These are phyloP conservation scores for Athene cunicularia DNA, from an alignment of 2,113 vertebrate species.

Conservation along the genomic window DNA sequence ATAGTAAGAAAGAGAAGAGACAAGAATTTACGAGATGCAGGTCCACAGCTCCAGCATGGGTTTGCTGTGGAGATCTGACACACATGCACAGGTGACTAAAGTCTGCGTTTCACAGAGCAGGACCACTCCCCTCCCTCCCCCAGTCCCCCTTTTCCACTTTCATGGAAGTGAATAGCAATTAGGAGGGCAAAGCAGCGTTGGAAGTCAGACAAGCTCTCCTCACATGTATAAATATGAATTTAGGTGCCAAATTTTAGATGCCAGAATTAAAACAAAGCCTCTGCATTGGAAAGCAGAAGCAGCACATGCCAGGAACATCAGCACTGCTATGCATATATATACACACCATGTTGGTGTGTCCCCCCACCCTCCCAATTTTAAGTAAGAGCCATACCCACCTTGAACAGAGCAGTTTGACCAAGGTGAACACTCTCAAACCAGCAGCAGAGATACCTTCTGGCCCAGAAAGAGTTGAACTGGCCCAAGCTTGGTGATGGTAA, in stretches of 20 bases:
- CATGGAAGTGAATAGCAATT: background rate
- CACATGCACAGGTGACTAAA: accelerated
- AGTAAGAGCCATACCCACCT: background rate
- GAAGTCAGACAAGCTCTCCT: background rate
- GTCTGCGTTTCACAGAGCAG: background rate
- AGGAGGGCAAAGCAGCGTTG: background rate
- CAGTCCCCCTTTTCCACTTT: background rate
- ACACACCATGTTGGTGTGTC: accelerated
- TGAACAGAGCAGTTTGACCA: accelerated
- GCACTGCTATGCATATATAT: accelerated
- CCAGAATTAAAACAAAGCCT: background rate
- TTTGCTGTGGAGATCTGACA: background rate
- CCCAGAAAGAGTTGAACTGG: background rate
- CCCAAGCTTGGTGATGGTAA: background rate
- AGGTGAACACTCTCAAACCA: background rate
- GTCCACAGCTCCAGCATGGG: background rate
- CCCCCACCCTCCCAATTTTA: background rate
- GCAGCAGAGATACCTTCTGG: background rate
- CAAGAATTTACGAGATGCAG: background rate
- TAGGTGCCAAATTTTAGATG: background rate
- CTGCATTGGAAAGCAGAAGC: background rate
- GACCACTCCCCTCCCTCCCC: background rate
- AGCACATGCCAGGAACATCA: background rate
- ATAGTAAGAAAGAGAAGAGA: background rate
- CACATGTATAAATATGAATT: background rate